phyloP scores from a whole-genome alignment of 2,113 vertebrate genomes.

The Peucedramus taeniatus region DNA sequence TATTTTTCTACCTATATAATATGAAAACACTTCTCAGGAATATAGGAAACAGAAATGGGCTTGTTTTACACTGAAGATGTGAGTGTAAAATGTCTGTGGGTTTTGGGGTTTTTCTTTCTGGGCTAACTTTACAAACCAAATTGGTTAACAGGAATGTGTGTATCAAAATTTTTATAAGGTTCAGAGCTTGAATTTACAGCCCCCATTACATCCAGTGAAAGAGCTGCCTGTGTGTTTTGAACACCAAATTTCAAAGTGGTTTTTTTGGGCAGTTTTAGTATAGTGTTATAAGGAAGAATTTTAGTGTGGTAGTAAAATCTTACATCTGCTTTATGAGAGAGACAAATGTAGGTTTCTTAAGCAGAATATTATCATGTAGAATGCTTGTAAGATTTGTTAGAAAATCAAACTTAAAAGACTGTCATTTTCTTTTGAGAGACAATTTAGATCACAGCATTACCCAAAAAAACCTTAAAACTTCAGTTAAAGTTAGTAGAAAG shows the following conservation, averaged over 20 bases:
- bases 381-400: background rate
- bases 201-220: background rate
- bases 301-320: slow-evolving; percentile 39
- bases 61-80: background rate
- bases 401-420: background rate
- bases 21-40: background rate
- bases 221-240: background rate
- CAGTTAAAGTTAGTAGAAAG: background rate
- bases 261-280: background rate
- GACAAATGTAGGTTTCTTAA: slow-evolving; percentile 4
- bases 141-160: background rate
- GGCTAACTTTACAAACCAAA: background rate
- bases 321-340: slow-evolving; percentile 9
- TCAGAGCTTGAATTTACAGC: background rate
- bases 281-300: slow-evolving; percentile 17
- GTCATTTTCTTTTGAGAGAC: background rate
- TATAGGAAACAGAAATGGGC: background rate
- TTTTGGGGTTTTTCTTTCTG: background rate
- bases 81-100: background rate
- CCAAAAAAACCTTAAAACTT: background rate
- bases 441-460: background rate
- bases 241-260: background rate
- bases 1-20: background rate
- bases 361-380: background rate
- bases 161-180: background rate